phyloP scores from a whole-genome alignment of 2,113 vertebrate species.

The Ornithorhynchus anatinus region DNA sequence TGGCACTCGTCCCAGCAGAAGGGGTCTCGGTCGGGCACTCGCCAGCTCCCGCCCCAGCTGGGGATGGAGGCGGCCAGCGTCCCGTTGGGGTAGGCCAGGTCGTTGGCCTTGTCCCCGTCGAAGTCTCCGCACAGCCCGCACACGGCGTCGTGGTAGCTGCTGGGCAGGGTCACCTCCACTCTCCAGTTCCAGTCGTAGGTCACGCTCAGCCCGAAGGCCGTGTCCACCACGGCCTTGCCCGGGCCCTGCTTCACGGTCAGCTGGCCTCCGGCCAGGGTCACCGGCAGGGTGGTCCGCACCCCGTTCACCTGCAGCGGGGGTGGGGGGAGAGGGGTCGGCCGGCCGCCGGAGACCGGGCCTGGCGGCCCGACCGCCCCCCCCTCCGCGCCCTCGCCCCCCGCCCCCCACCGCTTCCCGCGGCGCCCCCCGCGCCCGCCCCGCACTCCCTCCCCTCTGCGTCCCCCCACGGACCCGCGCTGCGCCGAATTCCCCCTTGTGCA shows the following conservation, averaged over 20 bases:
- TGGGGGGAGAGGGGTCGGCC: neutral
- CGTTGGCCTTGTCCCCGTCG: conserved; percentile 56
- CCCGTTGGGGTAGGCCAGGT: conserved; percentile 17
- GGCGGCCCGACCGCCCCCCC: too few species aligned
- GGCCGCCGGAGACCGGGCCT: too few species aligned
- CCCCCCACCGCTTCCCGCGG: neutral
- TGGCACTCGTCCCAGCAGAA: conserved; percentile 77
- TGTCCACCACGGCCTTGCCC: conserved; percentile 40
- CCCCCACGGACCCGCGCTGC: conserved; percentile 73
- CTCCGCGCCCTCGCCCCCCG: neutral
- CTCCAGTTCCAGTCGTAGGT: conserved; percentile 73
- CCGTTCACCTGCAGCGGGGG: conserved; percentile 48
- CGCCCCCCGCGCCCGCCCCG: neutral
- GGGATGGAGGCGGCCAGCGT: conserved; percentile 5
- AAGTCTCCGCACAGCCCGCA: conserved; percentile 79
- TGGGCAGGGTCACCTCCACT: conserved; percentile 66
- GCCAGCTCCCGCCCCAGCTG: conserved; percentile 72
- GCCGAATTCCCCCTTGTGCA: conserved; percentile 68
- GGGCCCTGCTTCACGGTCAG: conserved; percentile 51
- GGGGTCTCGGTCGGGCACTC: conserved; percentile 49
- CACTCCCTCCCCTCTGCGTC: neutral
- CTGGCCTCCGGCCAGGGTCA: conserved; percentile 20
- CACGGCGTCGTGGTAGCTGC: conserved; percentile 66
- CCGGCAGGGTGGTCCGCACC: conserved; percentile 46
- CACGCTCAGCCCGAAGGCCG: conserved; percentile 72